phyloP scores from a whole-genome alignment of 2,888 invertebrate species.

The Meganola albula region DNA sequence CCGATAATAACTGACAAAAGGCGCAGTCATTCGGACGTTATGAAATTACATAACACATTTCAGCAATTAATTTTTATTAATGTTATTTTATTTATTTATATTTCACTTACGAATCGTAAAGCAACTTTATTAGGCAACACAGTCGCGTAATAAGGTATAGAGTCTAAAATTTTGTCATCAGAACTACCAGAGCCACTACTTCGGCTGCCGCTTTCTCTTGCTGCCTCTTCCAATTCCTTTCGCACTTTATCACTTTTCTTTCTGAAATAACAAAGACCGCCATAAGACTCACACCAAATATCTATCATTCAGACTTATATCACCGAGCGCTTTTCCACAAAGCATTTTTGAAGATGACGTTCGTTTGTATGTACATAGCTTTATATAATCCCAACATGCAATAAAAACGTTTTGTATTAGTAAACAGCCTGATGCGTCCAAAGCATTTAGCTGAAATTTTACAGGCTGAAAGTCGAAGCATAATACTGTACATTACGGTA shows the following conservation, averaged over 20 bases:
- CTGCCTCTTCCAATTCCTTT: constrained; percentile 94
- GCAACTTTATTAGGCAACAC: constrained; percentile 83
- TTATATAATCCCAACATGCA: constrained; percentile 24
- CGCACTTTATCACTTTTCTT: constrained; percentile 92
- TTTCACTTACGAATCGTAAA: constrained; percentile 85
- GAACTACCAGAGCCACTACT: constrained; percentile 59
- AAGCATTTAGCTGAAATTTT: constrained; percentile 26
- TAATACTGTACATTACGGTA: background rate
- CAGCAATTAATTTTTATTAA: too few relatives aligned
- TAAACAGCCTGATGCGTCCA: constrained; percentile 26
- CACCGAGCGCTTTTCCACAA: constrained; percentile 17
- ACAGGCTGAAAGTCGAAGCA: background rate
- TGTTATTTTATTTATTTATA: too few relatives aligned
- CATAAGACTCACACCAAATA: constrained; percentile 12
- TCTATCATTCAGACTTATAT: constrained; percentile 10
- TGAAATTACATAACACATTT: too few relatives aligned
- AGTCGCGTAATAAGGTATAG: constrained; percentile 63
- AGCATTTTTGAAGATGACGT: constrained; percentile 16
- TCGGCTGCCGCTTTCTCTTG: constrained; percentile 80
- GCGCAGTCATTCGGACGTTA: too few relatives aligned
- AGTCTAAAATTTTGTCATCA: constrained; percentile 61
- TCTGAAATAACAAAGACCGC: constrained; percentile 72
- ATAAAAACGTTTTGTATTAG: constrained; percentile 14
- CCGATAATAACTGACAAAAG: too few relatives aligned
- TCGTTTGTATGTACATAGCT: constrained; percentile 8